A percentile compares a stretch with the other conserved stretches of the same genome.
These are phyloP conservation scores for Lysandra coridon DNA, from an alignment of 2,888 invertebrate species.

Conservation along the genomic window DNA sequence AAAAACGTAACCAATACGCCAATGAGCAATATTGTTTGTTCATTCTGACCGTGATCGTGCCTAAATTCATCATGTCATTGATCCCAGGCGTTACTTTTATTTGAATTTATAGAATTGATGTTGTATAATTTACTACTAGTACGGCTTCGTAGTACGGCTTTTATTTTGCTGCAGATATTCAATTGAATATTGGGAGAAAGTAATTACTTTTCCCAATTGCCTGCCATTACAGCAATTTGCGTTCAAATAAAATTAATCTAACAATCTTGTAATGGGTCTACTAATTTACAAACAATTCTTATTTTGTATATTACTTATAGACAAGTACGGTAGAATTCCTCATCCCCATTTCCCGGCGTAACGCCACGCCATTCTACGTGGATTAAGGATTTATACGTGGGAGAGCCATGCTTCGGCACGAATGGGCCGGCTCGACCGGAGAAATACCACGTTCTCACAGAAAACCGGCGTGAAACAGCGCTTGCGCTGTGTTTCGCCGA, in stretches of 20 bases:
- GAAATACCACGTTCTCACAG: too few species aligned
- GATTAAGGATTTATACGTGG: too few species aligned
- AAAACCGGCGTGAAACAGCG: too few species aligned
- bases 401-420: too few species aligned
- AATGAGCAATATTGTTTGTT: constrained; percentile 21
- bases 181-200: background rate
- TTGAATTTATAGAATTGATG: background rate
- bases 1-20: constrained; percentile 45
- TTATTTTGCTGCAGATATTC: background rate
- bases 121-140: background rate
- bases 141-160: background rate
- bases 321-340: too few species aligned
- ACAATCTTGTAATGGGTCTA: too few species aligned
- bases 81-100: constrained; percentile 10
- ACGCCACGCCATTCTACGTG: too few species aligned
- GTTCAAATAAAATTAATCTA: background rate
- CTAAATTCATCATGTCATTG: constrained; percentile 10
- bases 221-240: background rate
- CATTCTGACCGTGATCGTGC: background rate
- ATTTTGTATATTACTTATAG: too few species aligned
- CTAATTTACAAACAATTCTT: too few species aligned
- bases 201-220: background rate
- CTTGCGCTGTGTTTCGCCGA: too few species aligned
- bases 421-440: too few species aligned
- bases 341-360: background rate